Evolutionary conservation across 2,888 invertebrate genomes (phyloP).

Genomic region (Zele albiditarsus): DNA sequence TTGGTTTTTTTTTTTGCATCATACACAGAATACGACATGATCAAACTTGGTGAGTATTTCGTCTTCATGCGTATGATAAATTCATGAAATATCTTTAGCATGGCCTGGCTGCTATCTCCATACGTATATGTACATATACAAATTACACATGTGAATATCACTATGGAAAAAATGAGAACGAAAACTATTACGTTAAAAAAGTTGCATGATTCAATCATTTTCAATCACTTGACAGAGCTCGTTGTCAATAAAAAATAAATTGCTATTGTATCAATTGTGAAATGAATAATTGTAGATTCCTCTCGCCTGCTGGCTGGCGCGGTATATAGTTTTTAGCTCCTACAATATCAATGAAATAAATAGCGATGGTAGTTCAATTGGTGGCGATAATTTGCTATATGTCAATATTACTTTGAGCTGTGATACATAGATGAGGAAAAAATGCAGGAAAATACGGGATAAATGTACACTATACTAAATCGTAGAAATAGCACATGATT

Average conservation of each 20-base stretch:
- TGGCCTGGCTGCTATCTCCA: neutral
- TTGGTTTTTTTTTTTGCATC: slow-evolving; percentile 60
- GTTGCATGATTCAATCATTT: slow-evolving; percentile 29
- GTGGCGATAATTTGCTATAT: neutral
- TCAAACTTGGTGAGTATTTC: slow-evolving; percentile 71
- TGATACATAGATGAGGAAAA: neutral
- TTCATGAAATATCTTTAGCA: neutral
- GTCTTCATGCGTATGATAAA: slow-evolving; percentile 50
- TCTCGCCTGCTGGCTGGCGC: slow-evolving; percentile 36
- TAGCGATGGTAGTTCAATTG: neutral
- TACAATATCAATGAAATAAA: slow-evolving; percentile 30
- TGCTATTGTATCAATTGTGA: neutral
- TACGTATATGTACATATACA: neutral
- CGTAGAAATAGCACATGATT: neutral
- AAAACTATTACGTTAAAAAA: neutral
- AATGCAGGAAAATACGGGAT: slow-evolving; percentile 38
- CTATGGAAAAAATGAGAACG: neutral
- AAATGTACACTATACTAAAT: neutral
- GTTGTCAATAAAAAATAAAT: neutral
- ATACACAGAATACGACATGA: slow-evolving; percentile 72
- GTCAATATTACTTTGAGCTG: neutral
- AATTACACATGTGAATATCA: no score
- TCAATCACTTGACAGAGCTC: slow-evolving; percentile 6
- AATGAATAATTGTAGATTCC: slow-evolving; percentile 26
- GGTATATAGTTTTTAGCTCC: neutral